Evolutionary conservation across 2,797 vertebrate species (phyloP), one percentile per base, ranked within the genome.

Genomic region (Limnodromus scolopaceus): DNA sequence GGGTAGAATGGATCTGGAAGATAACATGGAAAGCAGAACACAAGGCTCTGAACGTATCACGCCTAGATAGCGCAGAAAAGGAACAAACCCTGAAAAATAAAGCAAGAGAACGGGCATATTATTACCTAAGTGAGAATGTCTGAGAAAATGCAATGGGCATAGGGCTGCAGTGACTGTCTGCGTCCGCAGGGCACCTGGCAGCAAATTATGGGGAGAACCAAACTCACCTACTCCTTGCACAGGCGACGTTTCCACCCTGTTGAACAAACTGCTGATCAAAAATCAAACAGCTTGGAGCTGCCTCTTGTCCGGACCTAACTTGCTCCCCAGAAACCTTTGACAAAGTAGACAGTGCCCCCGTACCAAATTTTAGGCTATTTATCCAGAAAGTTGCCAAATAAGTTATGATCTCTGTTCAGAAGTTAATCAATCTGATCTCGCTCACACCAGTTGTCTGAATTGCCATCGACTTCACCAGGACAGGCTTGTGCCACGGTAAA

Each of bases 121-220:
- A 57, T 39, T 43, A 58, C 39, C 1, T 11, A 57, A 69, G 43
- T 20, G 34, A 64, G 3, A 80, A 39, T 48, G 87, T 34, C n/a
- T 54, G 34, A 61, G 41, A 84, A 87, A 58, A 6, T 30, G 34
- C 45, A 84, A 13, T 7, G 2, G 19, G 9, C 25, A 41, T 54
- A 34, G 4, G 10, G 14, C 46, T 16, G 4, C 25, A 27, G 6
- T 15, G 61, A 53, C 23, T 46, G 30, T 16, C 9, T 0, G 0
- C 1, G 1, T 65, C 45, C 55, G 36, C 36, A 72, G 30, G 10
- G 7, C 23, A 77, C 9, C 22, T 25, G 10, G n/a, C 23, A 90
- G 32, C 13, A 79, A 86, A 45, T 54, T 46, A 61, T 12, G 9
- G 8, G 16, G 51, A 74, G 55, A 92, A 81, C 66, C 38, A 70